Evolutionary conservation across 2,888 invertebrate genomes (phyloP).

Genomic region (Catocala nupta): DNA sequence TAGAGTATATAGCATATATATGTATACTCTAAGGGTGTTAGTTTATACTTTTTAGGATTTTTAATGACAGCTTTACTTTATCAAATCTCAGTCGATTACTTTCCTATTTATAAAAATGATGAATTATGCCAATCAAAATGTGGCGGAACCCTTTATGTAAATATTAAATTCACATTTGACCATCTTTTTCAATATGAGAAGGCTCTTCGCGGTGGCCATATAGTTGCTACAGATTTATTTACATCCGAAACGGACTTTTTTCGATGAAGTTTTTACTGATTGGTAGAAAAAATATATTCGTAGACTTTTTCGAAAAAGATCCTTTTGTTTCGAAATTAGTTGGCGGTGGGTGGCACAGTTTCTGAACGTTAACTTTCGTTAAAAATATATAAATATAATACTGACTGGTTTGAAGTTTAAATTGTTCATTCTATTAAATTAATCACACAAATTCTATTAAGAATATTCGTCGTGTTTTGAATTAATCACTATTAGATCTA

Average conservation of each 20-base stretch:
- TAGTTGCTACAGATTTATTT: slow-evolving; percentile 78
- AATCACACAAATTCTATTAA: too few species aligned
- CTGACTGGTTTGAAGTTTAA: too few species aligned
- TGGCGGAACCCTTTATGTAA: slow-evolving; percentile 29
- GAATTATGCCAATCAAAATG: neutral
- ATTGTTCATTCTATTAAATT: too few species aligned
- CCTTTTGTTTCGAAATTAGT: slow-evolving; percentile 69
- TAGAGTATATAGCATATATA: too few species aligned
- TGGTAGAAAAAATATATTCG: slow-evolving; percentile 70
- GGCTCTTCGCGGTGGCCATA: slow-evolving; percentile 76
- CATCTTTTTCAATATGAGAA: slow-evolving; percentile 52
- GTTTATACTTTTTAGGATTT: too few species aligned
- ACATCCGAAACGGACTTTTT: slow-evolving; percentile 76
- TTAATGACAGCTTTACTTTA: too few species aligned
- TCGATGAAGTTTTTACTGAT: slow-evolving; percentile 73
- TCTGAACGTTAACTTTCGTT: slow-evolving; percentile 23
- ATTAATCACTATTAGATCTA: too few species aligned
- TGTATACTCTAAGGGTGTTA: too few species aligned
- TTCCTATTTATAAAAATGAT: too few species aligned
- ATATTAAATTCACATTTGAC: slow-evolving; percentile 16
- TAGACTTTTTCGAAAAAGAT: slow-evolving; percentile 67
- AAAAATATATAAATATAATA: neutral
- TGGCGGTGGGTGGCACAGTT: slow-evolving; percentile 48
- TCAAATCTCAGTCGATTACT: too few species aligned
- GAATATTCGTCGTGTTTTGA: too few species aligned